phyloP scores from a whole-genome alignment of 2,888 invertebrate genomes.

The Dioctria linearis region DNA sequence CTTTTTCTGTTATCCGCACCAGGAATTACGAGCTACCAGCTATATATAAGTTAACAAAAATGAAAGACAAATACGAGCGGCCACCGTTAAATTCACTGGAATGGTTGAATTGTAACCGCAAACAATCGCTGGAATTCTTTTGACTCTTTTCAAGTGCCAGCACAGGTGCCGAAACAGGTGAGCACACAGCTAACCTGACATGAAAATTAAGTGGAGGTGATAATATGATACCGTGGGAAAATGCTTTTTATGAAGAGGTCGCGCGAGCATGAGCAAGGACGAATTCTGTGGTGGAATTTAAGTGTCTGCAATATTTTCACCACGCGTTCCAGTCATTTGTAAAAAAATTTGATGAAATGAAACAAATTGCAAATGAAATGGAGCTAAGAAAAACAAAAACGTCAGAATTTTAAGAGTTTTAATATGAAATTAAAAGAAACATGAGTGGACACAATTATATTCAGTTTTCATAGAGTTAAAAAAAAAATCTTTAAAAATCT shows the following conservation, averaged over 20 bases:
- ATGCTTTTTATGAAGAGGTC: conserved; percentile 19
- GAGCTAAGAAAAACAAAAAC: too few species aligned
- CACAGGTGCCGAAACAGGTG: conserved; percentile 52
- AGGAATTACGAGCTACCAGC: neutral
- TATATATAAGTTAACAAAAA: neutral
- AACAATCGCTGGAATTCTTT: conserved; percentile 46
- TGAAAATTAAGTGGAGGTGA: conserved; percentile 51
- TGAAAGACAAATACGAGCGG: neutral
- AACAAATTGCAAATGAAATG: too few species aligned
- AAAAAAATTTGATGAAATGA: too few species aligned
- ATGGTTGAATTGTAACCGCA: conserved; percentile 50
- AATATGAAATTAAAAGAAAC: too few species aligned
- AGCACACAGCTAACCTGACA: conserved; percentile 44
- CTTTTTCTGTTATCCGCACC: conserved; percentile 1
- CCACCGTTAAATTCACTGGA: conserved; percentile 18
- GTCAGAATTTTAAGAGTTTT: too few species aligned
- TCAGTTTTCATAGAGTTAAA: too few species aligned
- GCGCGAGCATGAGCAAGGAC: conserved; percentile 36
- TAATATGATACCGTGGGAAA: conserved; percentile 49
- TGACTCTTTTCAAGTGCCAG: conserved; percentile 38
- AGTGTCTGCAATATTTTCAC: too few species aligned
- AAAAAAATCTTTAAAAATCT: too few species aligned
- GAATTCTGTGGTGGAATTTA: neutral
- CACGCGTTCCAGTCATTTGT: too few species aligned
- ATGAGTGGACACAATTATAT: too few species aligned